phyloP scores from a whole-genome alignment of 2,888 invertebrate genomes.

The Gymnoscelis rufifasciata region DNA sequence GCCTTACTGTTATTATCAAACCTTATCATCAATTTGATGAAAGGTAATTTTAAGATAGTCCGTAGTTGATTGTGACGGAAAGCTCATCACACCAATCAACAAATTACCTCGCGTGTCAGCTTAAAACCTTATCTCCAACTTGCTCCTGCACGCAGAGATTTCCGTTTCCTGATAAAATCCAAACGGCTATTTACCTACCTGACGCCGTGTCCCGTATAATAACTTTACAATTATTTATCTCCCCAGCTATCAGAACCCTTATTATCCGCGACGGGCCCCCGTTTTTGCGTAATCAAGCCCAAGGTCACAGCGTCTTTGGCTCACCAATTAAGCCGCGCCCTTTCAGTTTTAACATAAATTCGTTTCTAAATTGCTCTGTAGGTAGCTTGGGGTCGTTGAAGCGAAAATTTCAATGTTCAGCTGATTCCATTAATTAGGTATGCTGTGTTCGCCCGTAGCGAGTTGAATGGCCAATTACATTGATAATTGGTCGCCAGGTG shows the following conservation, averaged over 20 bases:
- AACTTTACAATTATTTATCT: conserved; percentile 28
- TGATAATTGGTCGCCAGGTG: conserved; percentile 76
- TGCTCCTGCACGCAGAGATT: background rate
- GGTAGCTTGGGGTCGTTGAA: conserved; percentile 47
- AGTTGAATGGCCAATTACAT: conserved; percentile 76
- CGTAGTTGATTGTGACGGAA: too few relatives aligned
- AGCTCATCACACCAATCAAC: too few relatives aligned
- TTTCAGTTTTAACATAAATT: conserved; percentile 49
- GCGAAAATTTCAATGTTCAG: conserved; percentile 73
- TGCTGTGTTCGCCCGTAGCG: conserved; percentile 62
- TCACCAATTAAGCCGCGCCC: conserved; percentile 30
- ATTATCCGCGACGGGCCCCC: conserved; percentile 29
- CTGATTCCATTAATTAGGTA: conserved; percentile 73
- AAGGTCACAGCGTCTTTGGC: conserved; percentile 31
- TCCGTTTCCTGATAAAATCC: background rate
- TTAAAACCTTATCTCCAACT: background rate
- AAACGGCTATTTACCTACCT: conserved; percentile 10
- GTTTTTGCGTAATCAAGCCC: conserved; percentile 34
- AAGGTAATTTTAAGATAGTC: too few relatives aligned
- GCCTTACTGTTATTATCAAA: too few relatives aligned
- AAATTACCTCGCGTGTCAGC: too few relatives aligned
- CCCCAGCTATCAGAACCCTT: conserved; percentile 24
- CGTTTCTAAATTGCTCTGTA: conserved; percentile 41
- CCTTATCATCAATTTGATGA: too few relatives aligned
- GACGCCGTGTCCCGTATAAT: conserved; percentile 17